A percentile compares a stretch with the other conserved stretches of the same genome.
Evolutionary conservation across 2,888 invertebrate genomes (phyloP).

Genomic region (Deroplatys truncata): DNA sequence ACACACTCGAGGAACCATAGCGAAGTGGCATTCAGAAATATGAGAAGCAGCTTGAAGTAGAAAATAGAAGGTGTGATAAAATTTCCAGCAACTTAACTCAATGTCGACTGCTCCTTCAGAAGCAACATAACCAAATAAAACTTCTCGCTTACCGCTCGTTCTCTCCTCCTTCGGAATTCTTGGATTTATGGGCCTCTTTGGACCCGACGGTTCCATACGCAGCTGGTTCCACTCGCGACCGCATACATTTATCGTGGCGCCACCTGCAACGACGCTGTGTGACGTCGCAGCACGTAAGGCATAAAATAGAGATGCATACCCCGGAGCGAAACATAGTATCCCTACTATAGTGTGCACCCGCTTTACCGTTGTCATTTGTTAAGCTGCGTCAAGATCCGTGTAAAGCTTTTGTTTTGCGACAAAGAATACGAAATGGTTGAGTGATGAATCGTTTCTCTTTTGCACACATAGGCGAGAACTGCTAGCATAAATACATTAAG

Average conservation of each 20-base stretch:
- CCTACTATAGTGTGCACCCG: background rate
- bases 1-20: too few relatives aligned
- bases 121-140: background rate
- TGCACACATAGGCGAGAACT: too few relatives aligned
- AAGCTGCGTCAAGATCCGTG: background rate
- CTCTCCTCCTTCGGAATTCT: conserved; percentile 7
- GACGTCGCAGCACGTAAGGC: background rate
- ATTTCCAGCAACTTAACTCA: background rate
- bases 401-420: too few relatives aligned
- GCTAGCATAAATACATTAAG: too few relatives aligned
- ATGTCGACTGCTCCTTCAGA: background rate
- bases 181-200: conserved; percentile 17
- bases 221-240: conserved; percentile 26
- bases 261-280: conserved; percentile 17
- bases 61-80: background rate
- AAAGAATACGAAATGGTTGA: background rate
- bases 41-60: background rate
- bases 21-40: too few relatives aligned
- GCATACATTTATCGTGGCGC: conserved; percentile 22
- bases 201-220: background rate
- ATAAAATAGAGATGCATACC: background rate
- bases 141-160: background rate
- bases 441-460: background rate
- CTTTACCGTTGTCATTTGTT: background rate
- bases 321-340: background rate